Percentiles rank a stretch among this genome's conserved stretches.
Conservation (phyloP, 2,888 invertebrate genomes). For the Calameuta idolon region DNA sequence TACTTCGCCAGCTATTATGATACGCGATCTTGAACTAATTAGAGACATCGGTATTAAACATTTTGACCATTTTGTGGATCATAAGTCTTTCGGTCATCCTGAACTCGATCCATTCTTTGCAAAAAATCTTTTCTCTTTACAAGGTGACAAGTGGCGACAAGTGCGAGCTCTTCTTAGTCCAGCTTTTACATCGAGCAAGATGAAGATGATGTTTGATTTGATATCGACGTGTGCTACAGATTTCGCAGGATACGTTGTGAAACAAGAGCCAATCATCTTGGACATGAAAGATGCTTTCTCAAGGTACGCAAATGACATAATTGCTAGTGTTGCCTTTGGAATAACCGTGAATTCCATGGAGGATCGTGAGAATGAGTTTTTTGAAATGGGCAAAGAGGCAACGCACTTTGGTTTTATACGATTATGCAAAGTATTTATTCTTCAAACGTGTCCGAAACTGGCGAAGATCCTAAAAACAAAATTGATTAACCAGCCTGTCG, state of each 20-base stretch:
- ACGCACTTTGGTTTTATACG: conserved; percentile 23
- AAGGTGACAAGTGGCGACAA: conserved; percentile 69
- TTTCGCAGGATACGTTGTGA: too few relatives aligned
- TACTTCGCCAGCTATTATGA: conserved; percentile 34
- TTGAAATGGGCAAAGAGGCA: conserved; percentile 36
- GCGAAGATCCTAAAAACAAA: conserved; percentile 37
- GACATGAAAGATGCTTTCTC: conserved; percentile 55
- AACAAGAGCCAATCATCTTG: conserved; percentile 33
- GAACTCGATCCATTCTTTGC: conserved; percentile 41
- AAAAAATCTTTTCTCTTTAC: conserved; percentile 39
- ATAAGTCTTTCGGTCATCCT: conserved; percentile 33
- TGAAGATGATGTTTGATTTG: conserved; percentile 70
- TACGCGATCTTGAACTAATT: conserved; percentile 46
- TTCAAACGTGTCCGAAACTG: conserved; percentile 30
- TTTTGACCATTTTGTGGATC: conserved; percentile 43
- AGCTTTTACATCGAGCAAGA: conserved; percentile 72
- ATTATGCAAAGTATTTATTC: conserved; percentile 32
- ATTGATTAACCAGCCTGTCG: conserved; percentile 18
- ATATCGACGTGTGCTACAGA: conserved; percentile 60
- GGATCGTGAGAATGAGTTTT: conserved; percentile 53
- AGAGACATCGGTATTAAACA: conserved; percentile 43
- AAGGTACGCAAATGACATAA: conserved; percentile 50
- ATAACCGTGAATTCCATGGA: conserved; percentile 49
- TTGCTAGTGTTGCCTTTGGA: conserved; percentile 54
- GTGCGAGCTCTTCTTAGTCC: conserved; percentile 70